Conservation (phyloP, 2,797 vertebrate genomes). For the Rhinatrema bivittatum region DNA sequence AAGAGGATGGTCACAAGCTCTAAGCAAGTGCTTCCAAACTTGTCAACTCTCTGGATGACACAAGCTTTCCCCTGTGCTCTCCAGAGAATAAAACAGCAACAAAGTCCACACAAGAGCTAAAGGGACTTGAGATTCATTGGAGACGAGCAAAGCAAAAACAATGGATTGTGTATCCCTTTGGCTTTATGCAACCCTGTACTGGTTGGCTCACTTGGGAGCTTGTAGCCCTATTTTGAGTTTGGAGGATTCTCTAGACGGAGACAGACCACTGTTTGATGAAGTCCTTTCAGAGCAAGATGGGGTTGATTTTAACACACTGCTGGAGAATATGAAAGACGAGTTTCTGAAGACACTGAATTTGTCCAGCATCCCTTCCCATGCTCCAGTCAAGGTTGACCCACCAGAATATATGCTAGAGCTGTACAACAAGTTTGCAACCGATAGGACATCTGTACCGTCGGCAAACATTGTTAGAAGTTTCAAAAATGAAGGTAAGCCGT, state of each 20-base stretch:
- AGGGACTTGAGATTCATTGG: constrained; percentile 30
- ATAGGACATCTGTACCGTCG: constrained; percentile 81
- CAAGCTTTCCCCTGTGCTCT: constrained; percentile 41
- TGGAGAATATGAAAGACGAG: constrained; percentile 82
- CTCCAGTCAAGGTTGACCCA: constrained; percentile 69
- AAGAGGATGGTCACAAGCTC: constrained; percentile 44
- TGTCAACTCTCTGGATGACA: constrained; percentile 65
- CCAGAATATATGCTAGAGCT: constrained; percentile 98
- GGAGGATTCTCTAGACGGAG: constrained; percentile 66
- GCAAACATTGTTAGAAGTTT: constrained; percentile 96
- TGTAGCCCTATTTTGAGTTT: constrained; percentile 76
- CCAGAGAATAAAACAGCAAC: constrained; percentile 53
- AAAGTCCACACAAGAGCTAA: constrained; percentile 36
- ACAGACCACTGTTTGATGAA: constrained; percentile 73
- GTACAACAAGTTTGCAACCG: constrained; percentile 91
- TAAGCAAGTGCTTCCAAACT: constrained; percentile 63
- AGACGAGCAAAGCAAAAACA: constrained; percentile 32
- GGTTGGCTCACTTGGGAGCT: constrained; percentile 48
- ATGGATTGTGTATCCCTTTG: constrained; percentile 63
- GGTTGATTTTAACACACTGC: constrained; percentile 71
- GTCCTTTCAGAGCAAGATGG: constrained; percentile 75
- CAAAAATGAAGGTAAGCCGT: constrained; percentile 86
- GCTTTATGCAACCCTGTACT: constrained; percentile 53
- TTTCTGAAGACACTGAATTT: constrained; percentile 85
- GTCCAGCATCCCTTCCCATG: constrained; percentile 63